Evolutionary conservation across 2,113 vertebrate genomes (phyloP).

Genomic region (Taurulus bubalis): DNA sequence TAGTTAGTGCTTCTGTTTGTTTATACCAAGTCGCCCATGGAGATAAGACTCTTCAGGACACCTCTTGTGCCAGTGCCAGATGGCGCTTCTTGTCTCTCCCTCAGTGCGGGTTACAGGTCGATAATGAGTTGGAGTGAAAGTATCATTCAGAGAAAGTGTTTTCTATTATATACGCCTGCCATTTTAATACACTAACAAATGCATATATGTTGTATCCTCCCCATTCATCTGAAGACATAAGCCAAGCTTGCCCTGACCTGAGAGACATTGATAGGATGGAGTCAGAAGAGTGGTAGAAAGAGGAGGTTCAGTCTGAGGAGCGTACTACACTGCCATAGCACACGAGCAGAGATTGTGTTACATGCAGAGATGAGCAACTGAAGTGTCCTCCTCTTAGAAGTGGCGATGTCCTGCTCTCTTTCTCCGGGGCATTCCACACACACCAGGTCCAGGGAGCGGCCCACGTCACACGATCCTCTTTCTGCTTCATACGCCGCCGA

Average conservation of each 20-base stretch:
- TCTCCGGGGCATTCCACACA: constrained; percentile 75
- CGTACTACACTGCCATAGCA: constrained; percentile 22
- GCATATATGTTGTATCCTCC: constrained; percentile 45
- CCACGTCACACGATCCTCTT: constrained; percentile 75
- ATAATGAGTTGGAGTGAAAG: constrained; percentile 29
- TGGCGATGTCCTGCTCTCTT: constrained; percentile 68
- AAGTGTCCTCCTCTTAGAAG: constrained; percentile 63
- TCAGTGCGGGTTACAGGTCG: constrained; percentile 23
- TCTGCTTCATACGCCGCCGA: constrained; percentile 78
- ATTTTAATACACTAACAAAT: constrained; percentile 47
- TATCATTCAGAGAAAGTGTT: constrained; percentile 42
- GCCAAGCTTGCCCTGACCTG: constrained; percentile 39
- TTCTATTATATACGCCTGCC: constrained; percentile 28
- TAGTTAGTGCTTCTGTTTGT: constrained; percentile 53
- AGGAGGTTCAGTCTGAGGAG: constrained; percentile 38
- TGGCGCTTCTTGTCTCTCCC: constrained; percentile 28
- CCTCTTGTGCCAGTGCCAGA: constrained; percentile 44
- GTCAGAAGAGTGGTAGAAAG: constrained; percentile 27
- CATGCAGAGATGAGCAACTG: constrained; percentile 60
- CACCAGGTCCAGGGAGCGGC: constrained; percentile 72
- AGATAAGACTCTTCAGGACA: constrained; percentile 43
- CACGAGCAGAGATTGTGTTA: constrained; percentile 56
- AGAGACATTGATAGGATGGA: constrained; percentile 34
- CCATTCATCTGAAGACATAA: constrained; percentile 55
- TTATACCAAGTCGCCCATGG: constrained; percentile 32